Base-by-base conservation (phyloP, 2,888 invertebrate genomes). In the Anodontia alba region DNA sequence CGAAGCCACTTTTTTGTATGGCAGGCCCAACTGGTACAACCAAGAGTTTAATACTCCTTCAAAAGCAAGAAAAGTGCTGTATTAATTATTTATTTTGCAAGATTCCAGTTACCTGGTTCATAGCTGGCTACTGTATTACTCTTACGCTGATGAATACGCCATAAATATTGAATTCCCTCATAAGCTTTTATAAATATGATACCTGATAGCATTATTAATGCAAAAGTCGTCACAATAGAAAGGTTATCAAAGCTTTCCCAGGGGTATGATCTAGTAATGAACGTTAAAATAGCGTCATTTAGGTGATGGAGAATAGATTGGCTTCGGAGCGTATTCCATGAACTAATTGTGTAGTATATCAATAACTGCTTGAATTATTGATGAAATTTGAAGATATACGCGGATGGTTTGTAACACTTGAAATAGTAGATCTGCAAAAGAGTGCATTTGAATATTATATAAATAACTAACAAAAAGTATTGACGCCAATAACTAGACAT, bases 221-320 rank as follows among this genome's bases (percentile, higher is more conserved):
- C 26, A 31, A 20, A 31, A 20, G 62, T 33, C 31, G 31, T 17
- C 33, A 33, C 62, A 62, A 33, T 33, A 23, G 23, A 31, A 33
- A 62, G 31, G 62, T 62, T 62, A 62, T 62, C 33, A 62, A 33
- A 31, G 1, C 17, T 1, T 5, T 23, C 62, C 62, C 31, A 31
- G 33, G 62, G 62, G 62, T 5, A 62, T 20, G 54, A 33, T 62
- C 62, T 62, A 33, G 62, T 62, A 62, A 62, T 62, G 62, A 62
- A 31, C 33, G 62, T 33, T 31, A 33, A 62, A 62, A 62, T 62
- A 62, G 62, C 33, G 62, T 62, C 62, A 33, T 62, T 62, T 62
- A 31, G 31, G 29, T 10, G 62, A 62, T 62, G 33, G 62, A 1
- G 23, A 31, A 29, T 29, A 62, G 15, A 62, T 62, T 62, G 33